Evolutionary conservation across 2,113 vertebrate genomes (phyloP).

Genomic region (Labeo catla): DNA sequence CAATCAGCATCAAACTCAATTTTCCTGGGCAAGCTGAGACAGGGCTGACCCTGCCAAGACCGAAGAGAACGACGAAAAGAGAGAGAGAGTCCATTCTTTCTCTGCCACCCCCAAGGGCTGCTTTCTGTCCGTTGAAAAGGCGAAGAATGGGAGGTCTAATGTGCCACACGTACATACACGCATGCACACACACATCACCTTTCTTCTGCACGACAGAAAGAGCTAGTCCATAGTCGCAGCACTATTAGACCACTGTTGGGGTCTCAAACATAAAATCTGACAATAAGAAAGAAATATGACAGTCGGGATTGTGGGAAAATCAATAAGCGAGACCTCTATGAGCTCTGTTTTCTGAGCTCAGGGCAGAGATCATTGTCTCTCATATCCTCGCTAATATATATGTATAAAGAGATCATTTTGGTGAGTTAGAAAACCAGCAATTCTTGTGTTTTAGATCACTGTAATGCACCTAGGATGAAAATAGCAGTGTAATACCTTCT

Average conservation of each 20-base stretch:
- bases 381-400: constrained; percentile 8
- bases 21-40: constrained; percentile 46
- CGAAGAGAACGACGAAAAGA: background rate
- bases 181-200: background rate
- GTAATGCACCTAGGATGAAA: background rate
- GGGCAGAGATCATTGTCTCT: constrained; percentile 50
- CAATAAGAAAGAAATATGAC: constrained; percentile 64
- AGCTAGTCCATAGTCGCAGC: background rate
- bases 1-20: constrained; percentile 49
- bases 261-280: constrained; percentile 70
- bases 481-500: constrained; percentile 1
- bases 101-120: constrained; percentile 52
- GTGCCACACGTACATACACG: background rate
- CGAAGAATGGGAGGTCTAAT: constrained; percentile 5
- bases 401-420: constrained; percentile 24
- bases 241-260: constrained; percentile 69
- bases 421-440: constrained; percentile 12
- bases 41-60: constrained; percentile 40
- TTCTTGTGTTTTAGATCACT: background rate
- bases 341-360: constrained; percentile 41
- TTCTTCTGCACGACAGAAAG: background rate
- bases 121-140: constrained; percentile 39
- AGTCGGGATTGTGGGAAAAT: constrained; percentile 53
- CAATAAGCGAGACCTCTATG: constrained; percentile 64
- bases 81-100: constrained; percentile 18